A percentile compares a stretch with the other conserved stretches of the same genome.
These are phyloP conservation scores for Neelides sp. DNA, from an alignment of 1,140 invertebrate genomes.

Conservation along the genomic window DNA sequence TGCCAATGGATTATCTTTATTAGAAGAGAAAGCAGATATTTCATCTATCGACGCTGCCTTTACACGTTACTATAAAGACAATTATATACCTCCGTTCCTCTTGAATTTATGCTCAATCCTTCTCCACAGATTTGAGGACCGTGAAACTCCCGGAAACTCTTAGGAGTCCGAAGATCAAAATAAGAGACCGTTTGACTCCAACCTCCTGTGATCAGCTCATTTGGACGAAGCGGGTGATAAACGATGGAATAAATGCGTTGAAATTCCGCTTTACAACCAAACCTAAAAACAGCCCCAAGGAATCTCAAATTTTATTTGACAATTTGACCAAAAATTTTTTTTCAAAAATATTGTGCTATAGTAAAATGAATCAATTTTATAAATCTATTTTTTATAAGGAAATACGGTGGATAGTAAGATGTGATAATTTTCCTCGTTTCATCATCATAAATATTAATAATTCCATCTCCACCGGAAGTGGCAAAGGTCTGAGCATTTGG, in stretches of 20 bases:
- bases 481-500: conserved; percentile 10
- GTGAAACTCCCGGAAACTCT: conserved; percentile 3
- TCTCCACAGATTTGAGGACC: conserved; percentile 17
- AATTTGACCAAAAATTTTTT: too few relatives aligned
- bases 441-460: conserved; percentile 18
- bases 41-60: background rate
- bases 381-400: background rate
- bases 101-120: conserved; percentile 11
- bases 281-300: conserved; percentile 3
- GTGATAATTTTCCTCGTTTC: conserved; percentile 9
- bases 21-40: background rate
- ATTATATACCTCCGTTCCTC: conserved; percentile 22
- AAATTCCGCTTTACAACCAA: conserved; percentile 11
- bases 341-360: background rate
- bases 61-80: too few relatives aligned
- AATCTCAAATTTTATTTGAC: too few relatives aligned
- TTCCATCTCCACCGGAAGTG: conserved; percentile 10
- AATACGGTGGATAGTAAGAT: conserved; percentile 16
- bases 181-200: conserved; percentile 17
- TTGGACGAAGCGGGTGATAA: conserved; percentile 10
- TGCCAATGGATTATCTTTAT: background rate
- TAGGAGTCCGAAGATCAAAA: conserved; percentile 13
- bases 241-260: conserved; percentile 15
- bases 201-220: conserved; percentile 19
- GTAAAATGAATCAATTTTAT: background rate